Evolutionary conservation across 2,113 vertebrate species (phyloP), one percentile per base, ranked within the genome.

Genomic region (Cnemophilus loriae): DNA sequence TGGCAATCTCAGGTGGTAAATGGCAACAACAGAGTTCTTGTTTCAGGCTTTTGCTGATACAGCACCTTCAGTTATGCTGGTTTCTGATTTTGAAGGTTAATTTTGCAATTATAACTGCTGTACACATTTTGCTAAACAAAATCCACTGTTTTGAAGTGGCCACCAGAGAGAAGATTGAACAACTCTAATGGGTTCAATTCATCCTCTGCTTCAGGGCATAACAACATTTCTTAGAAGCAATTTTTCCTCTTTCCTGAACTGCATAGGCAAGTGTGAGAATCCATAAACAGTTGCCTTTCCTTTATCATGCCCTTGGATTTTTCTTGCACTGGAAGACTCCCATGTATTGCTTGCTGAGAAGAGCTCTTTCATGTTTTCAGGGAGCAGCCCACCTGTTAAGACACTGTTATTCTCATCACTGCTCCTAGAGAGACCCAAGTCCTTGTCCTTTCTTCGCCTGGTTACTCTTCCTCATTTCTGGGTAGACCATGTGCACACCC

Each of bases 21-120:
- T 52, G 27, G 39, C 84, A 95, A 37, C 70, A 74, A 14, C 7
- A 26, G 28, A 76, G 50, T 50, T 70, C 16, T 70, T 15, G 0
- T 85, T 94, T 47, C 14, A 50, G 46, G 42, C 17, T 86, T 87
- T 76, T 90, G 90, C 70, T 94, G 90, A 88, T 47, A 35, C 13
- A 42, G 28, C 59, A 6, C 39, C 49, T 93, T 87, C 63, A 59
- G 55, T 87, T 90, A 86, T 16, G 33, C 59, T 59, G 4, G 30
- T 9, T 83, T 84, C 79, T 94, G 55, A 95, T 83, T 93, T 92
- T 95, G 82, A 96, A 96, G 90, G 82, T 96, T 96, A 92, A 91
- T 96, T 95, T 94, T 95, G 64, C 87, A 93, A 81, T 93, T 95
- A 64, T 63, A 77, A 86, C 59, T 86, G 42, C 85, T 56, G 37